A percentile compares a stretch with the other conserved stretches of the same genome.
Evolutionary conservation across 2,888 invertebrate species (phyloP).

Genomic region (Cryptus armator): DNA sequence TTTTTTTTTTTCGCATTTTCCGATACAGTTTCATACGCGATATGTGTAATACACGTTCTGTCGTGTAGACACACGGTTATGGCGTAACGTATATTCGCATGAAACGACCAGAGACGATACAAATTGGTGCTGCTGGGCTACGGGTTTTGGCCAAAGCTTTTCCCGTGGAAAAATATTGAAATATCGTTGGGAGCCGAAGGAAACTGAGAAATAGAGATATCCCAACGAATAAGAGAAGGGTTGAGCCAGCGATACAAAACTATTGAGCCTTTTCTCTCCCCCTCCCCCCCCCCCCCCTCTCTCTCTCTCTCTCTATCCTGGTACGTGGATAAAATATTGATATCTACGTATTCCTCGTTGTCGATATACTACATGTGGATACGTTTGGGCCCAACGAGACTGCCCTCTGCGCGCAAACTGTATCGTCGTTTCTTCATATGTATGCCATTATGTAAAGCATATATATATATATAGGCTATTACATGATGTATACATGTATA

Average conservation of each 20-base stretch:
- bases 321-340: slow-evolving; percentile 75
- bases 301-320: background rate
- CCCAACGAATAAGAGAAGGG: slow-evolving; percentile 47
- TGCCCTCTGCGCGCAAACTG: slow-evolving; percentile 21
- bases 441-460: slow-evolving; percentile 21
- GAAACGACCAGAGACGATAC: slow-evolving; percentile 28
- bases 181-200: slow-evolving; percentile 56
- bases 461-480: slow-evolving; percentile 43
- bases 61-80: background rate
- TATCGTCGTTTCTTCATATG: slow-evolving; percentile 32
- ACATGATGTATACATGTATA: slow-evolving; percentile 17
- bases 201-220: background rate
- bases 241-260: slow-evolving; percentile 68
- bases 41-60: background rate
- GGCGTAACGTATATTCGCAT: slow-evolving; percentile 32
- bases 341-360: slow-evolving; percentile 51
- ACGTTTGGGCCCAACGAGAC: slow-evolving; percentile 11
- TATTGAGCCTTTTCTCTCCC: slow-evolving; percentile 63
- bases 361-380: slow-evolving; percentile 6
- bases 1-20: background rate
- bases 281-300: background rate
- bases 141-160: slow-evolving; percentile 68
- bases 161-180: slow-evolving; percentile 73
- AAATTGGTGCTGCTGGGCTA: slow-evolving; percentile 71
- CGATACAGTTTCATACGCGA: background rate